A percentile compares a stretch with the other conserved stretches of the same genome.
phyloP scores from a whole-genome alignment of 1,140 invertebrate species.

The Myzus persicae region DNA sequence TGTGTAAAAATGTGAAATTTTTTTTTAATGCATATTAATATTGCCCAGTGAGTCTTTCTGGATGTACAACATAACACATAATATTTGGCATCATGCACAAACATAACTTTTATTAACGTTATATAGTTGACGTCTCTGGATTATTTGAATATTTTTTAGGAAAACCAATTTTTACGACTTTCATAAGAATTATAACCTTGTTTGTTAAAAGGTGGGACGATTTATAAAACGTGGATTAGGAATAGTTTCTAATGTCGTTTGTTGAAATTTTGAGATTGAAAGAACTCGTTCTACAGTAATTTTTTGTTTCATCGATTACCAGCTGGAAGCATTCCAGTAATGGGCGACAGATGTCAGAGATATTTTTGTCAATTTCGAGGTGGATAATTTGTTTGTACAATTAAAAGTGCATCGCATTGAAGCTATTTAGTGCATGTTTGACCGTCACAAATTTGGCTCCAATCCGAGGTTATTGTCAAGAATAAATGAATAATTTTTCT shows the following conservation, averaged over 20 bases:
- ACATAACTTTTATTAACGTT: background rate
- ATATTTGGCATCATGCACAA: background rate
- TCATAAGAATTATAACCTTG: background rate
- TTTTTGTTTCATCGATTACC: conserved; percentile 5
- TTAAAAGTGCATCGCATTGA: conserved; percentile 14
- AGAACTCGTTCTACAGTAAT: background rate
- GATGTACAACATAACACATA: background rate
- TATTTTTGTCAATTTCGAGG: conserved; percentile 22
- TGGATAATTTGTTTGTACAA: background rate
- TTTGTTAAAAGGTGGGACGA: background rate
- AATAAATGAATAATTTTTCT: background rate
- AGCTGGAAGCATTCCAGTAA: conserved; percentile 22
- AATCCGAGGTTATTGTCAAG: conserved; percentile 17
- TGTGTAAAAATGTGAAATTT: background rate
- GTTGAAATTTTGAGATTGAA: background rate
- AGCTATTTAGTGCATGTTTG: conserved; percentile 39
- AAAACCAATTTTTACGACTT: background rate
- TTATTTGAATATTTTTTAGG: conserved; percentile 11
- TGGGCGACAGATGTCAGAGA: background rate
- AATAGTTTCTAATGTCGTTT: background rate
- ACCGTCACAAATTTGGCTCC: conserved; percentile 32
- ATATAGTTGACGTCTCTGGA: background rate
- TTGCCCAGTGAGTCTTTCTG: background rate
- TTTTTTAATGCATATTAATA: too few species aligned
- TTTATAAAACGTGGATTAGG: background rate